A percentile compares a stretch with the other conserved stretches of the same genome.
phyloP scores from a whole-genome alignment of 2,113 vertebrate species.

The Dolichotis patagonum region DNA sequence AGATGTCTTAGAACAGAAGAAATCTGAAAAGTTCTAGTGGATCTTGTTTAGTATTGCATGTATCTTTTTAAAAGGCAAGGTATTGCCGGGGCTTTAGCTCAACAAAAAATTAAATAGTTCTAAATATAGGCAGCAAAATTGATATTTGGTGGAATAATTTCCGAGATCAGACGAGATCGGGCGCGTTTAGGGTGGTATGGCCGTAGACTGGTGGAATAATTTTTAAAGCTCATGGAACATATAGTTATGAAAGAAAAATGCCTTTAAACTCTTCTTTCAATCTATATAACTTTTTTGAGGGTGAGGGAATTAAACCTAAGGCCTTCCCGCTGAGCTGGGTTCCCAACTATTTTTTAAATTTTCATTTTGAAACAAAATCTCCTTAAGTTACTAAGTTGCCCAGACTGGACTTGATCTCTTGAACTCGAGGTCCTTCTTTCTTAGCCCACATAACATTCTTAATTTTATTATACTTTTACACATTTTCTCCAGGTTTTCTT shows the following conservation, averaged over 20 bases:
- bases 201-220: slow-evolving; percentile 31
- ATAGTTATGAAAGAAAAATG: slow-evolving; percentile 25
- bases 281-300: neutral
- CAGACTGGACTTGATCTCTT: neutral
- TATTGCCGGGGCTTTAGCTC: neutral
- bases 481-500: neutral
- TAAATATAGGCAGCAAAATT: slow-evolving; percentile 45
- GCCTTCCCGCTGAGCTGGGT: neutral
- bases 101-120: slow-evolving; percentile 20
- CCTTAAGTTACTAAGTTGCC: neutral
- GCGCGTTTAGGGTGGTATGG: no score
- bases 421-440: neutral
- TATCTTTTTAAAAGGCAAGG: slow-evolving; percentile 22
- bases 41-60: neutral
- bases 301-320: neutral
- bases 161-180: no score
- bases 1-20: slow-evolving; percentile 69
- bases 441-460: neutral
- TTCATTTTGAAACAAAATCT: neutral
- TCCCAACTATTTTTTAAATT: neutral
- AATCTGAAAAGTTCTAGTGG: slow-evolving; percentile 39
- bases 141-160: slow-evolving; percentile 15
- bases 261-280: slow-evolving; percentile 19
- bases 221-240: slow-evolving; percentile 24
- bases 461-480: slow-evolving; percentile 51